phyloP scores from a whole-genome alignment of 2,113 vertebrate genomes.

The Malurus melanocephalus region DNA sequence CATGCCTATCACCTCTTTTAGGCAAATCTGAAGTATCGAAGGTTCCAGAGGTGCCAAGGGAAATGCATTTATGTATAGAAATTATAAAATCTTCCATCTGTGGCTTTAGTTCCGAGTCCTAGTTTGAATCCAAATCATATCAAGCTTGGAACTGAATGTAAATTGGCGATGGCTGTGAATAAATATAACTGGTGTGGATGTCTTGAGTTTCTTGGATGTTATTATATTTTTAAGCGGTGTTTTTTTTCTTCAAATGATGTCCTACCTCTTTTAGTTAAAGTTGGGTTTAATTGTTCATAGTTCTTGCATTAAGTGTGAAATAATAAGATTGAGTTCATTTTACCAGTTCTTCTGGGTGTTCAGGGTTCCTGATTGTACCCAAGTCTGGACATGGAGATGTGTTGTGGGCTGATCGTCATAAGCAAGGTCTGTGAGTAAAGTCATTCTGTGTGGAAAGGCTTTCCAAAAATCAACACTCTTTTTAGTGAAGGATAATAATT shows the following conservation, averaged over 20 bases:
- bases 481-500: neutral
- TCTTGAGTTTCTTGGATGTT: neutral
- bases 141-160: neutral
- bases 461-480: neutral
- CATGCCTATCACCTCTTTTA: neutral
- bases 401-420: neutral
- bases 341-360: neutral
- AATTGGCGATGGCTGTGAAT: neutral
- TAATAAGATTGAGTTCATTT: neutral
- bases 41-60: neutral
- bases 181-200: neutral
- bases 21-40: neutral
- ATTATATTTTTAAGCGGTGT: neutral
- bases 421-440: neutral
- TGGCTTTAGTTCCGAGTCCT: neutral
- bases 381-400: neutral
- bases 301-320: neutral
- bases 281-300: neutral
- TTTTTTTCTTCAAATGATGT: neutral
- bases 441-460: neutral
- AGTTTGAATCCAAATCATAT: neutral
- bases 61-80: constrained; percentile 42
- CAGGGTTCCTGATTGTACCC: neutral
- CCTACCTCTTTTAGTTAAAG: neutral
- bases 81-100: constrained; percentile 24